Conservation (phyloP, 2,113 vertebrate genomes). For the Pica pica region DNA sequence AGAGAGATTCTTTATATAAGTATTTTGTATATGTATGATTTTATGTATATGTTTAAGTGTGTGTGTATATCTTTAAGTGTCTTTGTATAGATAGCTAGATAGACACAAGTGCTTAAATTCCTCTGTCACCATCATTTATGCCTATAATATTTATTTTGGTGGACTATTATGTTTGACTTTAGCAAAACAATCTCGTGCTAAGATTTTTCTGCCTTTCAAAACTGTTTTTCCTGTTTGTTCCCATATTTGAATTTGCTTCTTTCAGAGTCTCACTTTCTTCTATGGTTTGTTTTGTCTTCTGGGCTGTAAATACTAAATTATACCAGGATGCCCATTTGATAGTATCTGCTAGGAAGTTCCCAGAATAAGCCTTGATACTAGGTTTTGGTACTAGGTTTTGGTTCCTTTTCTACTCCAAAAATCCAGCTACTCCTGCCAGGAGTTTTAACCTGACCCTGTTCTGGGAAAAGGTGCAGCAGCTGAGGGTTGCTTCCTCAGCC, state of each 20-base stretch:
- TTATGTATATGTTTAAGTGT: not conserved
- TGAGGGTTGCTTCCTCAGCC: not conserved
- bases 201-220: not conserved
- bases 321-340: not conserved
- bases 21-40: not conserved
- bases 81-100: not conserved
- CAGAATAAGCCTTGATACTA: not conserved
- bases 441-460: not conserved
- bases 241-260: not conserved
- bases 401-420: not conserved
- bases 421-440: not conserved
- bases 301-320: not conserved
- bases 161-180: not conserved
- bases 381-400: not conserved
- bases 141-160: not conserved
- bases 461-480: accelerated
- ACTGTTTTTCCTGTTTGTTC: not conserved
- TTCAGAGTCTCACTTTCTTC: not conserved
- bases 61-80: not conserved
- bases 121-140: not conserved
- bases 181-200: not conserved
- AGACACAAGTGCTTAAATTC: not conserved
- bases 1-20: not conserved
- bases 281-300: not conserved
- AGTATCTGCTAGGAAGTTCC: not conserved